A percentile compares a stretch with the other conserved stretches of the same genome.
These are phyloP conservation scores for Drosophila nigromelanica DNA, from an alignment of 1,140 invertebrate species.

Conservation along the genomic window DNA sequence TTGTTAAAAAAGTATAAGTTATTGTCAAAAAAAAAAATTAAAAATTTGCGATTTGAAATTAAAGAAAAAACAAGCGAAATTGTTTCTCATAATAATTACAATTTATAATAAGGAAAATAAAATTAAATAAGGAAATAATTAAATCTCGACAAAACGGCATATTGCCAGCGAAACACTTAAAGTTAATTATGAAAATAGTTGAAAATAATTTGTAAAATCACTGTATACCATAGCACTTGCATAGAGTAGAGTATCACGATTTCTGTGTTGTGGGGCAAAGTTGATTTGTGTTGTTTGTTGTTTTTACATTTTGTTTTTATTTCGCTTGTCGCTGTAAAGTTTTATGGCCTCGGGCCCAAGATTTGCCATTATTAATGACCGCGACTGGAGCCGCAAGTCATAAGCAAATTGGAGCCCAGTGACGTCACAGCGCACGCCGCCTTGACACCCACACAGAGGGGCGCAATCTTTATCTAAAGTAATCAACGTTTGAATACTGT, in stretches of 20 bases:
- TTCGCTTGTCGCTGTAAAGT: constrained; percentile 29
- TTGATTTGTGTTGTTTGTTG: constrained; percentile 9
- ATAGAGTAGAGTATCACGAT: not conserved
- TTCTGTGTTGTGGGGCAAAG: not conserved
- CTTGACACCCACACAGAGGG: constrained; percentile 27
- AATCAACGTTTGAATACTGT: constrained; percentile 39
- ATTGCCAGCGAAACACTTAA: too few relatives aligned
- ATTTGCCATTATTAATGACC: constrained; percentile 71
- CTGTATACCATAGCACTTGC: not conserved
- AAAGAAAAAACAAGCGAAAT: too few relatives aligned
- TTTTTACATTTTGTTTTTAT: constrained; percentile 12
- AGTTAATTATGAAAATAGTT: too few relatives aligned
- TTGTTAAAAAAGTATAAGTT: too few relatives aligned
- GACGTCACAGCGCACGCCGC: constrained; percentile 49
- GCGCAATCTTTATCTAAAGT: constrained; percentile 39
- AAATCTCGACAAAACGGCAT: too few relatives aligned
- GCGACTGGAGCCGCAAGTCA: constrained; percentile 30
- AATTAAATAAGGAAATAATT: too few relatives aligned
- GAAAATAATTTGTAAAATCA: too few relatives aligned
- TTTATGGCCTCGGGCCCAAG: constrained; percentile 40
- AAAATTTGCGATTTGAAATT: too few relatives aligned
- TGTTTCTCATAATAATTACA: too few relatives aligned
- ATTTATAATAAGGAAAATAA: too few relatives aligned
- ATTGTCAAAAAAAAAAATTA: too few relatives aligned
- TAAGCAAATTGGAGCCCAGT: constrained; percentile 52